Evolutionary conservation across 2,888 invertebrate species (phyloP), one percentile per base, ranked within the genome.

Genomic region (Sinhomidia bicolor): DNA sequence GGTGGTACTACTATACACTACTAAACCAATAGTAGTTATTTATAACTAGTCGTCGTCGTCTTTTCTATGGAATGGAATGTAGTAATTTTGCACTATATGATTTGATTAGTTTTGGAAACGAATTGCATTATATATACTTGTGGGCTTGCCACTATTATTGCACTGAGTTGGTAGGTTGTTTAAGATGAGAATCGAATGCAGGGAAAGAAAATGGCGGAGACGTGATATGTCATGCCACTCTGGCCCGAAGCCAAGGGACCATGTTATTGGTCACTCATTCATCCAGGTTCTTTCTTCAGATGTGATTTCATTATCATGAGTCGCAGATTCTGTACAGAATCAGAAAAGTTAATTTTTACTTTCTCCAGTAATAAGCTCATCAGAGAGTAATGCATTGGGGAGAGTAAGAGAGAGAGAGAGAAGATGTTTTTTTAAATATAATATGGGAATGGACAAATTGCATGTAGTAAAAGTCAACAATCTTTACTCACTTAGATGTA

Each of bases 221-320:
- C 51, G 29, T 83, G 57, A 71, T 32, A 76, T 76, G 84, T 20
- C 51, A 41, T 74, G 29, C 44, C 62, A 57, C 32, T 76, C 60
- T 84, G 84, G 84, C 84, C 17, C 17, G 41, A 84, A 84, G 84
- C 84, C 84, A 84, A 84, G 76, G 76, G 76, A 36, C 84, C 44
- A 32, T 76, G 76, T 84, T 84, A 76, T 76, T 84, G 84, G 84
- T 84, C 84, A 76, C 76, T 84, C 84, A 84, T 74, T 76, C 76
- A 76, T 57, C 84, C 84, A 76, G 84, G 44, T 57, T 83, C 74
- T 60, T 71, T 54, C 54, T 26, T n/a, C n/a, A n/a, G 41, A 65
- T 81, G 79, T 80, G 79, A 81, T 65, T 76, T 84, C 60, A 36
- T 76, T 76, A 44, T 41, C 17, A 82, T 44, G 47, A 82, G 82